Evolutionary conservation across 2,888 invertebrate genomes (phyloP), one percentile per base, ranked within the genome.

Genomic region (Rhabditophanes sp.): DNA sequence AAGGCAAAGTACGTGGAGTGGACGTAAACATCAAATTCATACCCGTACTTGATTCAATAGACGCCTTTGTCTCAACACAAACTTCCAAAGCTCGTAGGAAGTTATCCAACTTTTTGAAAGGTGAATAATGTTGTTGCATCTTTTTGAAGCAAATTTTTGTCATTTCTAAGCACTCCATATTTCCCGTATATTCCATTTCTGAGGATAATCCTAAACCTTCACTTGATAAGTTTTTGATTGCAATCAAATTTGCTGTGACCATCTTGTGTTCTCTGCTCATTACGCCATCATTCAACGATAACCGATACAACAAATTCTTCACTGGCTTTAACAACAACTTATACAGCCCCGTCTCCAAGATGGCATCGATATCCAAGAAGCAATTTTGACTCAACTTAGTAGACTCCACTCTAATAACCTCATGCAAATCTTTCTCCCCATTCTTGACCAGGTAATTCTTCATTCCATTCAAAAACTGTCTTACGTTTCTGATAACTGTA

Each of bases 371-470:
- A 71, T 90, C 90, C 29, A 90, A 74, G 66, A 88, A 87, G 67
- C 88, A 87, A 41, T 82, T 82, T 2, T 80, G 72, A 65, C 80
- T 81, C 37, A 90, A 72, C 72, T 80, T 80, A 35, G 75, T 73
- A 45, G 82, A 72, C 66, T 83, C 82, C 55, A 77, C 75, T 66
- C 85, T 82, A 27, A 90, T 82, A 65, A 87, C 78, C 52, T 78
- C 78, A 64, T 83, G 82, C 65, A 90, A 81, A 53, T 82, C 82
- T 15, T 45, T 78, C 65, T 90, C 88, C 12, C 88, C 88, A 57
- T 87, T 84, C 61, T 87, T 87, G 20, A 88, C 82, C 40, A 90
- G 73, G 68, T 88, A 93, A 68, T 93, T 93, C 68, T 90, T 90
- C 78, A 93, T 88, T 35, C 88, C 88, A 11, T 82, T 87, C 82